phyloP scores from a whole-genome alignment of 2,797 vertebrate species.

The Gymnoscopelus microlampas region DNA sequence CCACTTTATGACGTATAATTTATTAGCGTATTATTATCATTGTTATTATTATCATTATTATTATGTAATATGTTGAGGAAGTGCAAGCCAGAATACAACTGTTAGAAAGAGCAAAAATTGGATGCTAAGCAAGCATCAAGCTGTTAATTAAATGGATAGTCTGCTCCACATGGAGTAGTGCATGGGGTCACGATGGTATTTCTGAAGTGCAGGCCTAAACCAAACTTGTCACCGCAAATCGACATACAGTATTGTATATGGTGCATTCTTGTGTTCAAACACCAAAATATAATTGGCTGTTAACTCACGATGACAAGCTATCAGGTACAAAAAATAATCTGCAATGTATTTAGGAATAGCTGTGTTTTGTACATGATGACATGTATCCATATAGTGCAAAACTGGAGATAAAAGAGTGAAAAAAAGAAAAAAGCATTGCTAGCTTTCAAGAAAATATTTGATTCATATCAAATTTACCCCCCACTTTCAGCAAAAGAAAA shows the following conservation, averaged over 20 bases:
- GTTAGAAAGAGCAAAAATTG: not conserved
- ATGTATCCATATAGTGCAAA: too few relatives aligned
- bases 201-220: too few relatives aligned
- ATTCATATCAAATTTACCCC: conserved; percentile 35
- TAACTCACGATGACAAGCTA: conserved; percentile 48
- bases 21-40: too few relatives aligned
- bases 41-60: not conserved
- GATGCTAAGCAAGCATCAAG: not conserved
- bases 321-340: conserved; percentile 44
- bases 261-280: conserved; percentile 33
- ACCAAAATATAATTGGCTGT: conserved; percentile 38
- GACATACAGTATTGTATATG: conserved; percentile 35
- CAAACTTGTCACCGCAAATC: not conserved
- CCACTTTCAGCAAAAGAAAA: conserved; percentile 21
- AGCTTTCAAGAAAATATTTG: conserved; percentile 30
- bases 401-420: not conserved
- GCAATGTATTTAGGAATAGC: conserved; percentile 47
- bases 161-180: too few relatives aligned
- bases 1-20: too few relatives aligned
- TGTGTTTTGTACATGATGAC: too few relatives aligned
- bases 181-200: too few relatives aligned
- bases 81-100: not conserved
- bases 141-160: too few relatives aligned
- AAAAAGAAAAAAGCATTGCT: conserved; percentile 28
- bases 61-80: not conserved